Conservation (phyloP, 2,797 vertebrate genomes). For the Peromyscus aztecus region DNA sequence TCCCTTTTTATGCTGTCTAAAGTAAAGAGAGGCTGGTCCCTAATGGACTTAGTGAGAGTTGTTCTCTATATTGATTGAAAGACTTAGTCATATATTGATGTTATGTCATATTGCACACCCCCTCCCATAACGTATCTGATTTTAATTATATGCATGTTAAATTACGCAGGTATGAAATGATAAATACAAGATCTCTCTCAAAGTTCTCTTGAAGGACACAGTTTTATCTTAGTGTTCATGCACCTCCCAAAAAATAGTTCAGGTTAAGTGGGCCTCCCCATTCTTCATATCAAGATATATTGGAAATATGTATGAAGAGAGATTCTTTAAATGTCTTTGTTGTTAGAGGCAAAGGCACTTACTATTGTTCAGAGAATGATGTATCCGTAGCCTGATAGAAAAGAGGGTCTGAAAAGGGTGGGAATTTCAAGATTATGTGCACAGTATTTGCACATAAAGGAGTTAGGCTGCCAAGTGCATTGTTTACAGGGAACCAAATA, state of each 20-base stretch:
- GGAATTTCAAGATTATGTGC: background rate
- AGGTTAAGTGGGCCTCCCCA: background rate
- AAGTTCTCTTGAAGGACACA: background rate
- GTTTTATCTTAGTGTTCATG: background rate
- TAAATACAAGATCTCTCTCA: background rate
- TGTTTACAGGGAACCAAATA: background rate
- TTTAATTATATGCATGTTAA: background rate
- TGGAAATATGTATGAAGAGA: background rate
- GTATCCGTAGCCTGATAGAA: background rate
- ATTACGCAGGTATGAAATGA: background rate
- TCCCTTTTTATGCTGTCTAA: background rate
- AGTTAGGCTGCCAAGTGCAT: background rate
- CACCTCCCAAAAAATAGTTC: background rate
- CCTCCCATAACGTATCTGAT: background rate
- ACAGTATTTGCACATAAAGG: background rate
- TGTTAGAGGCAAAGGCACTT: background rate
- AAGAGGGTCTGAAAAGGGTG: background rate
- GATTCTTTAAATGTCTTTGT: background rate
- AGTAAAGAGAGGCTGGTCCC: background rate
- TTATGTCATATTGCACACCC: background rate
- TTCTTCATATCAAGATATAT: background rate
- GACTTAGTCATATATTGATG: background rate
- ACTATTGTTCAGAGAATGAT: background rate
- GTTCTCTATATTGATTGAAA: background rate
- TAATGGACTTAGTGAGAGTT: background rate